Conservation (phyloP, 1,140 invertebrate genomes). For the Cherax destructor region DNA sequence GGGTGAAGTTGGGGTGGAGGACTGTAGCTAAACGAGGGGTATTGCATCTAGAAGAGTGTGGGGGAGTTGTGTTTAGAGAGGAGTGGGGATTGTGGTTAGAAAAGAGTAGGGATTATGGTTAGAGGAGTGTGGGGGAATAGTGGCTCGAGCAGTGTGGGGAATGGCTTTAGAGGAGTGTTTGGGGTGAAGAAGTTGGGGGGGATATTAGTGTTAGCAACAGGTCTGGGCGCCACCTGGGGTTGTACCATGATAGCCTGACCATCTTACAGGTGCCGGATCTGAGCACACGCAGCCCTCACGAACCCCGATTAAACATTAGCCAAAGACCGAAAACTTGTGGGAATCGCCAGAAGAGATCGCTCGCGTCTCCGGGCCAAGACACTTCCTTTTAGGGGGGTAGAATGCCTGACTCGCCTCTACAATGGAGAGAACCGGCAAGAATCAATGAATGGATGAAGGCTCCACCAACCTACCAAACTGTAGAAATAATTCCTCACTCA, state of each 20-base stretch:
- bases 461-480: neutral
- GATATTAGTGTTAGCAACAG: too few species aligned
- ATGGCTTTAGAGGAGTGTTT: too few species aligned
- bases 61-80: neutral
- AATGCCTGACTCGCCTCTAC: constrained; percentile 2
- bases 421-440: neutral
- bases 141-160: too few species aligned
- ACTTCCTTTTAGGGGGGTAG: neutral
- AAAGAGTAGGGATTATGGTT: too few species aligned
- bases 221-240: too few species aligned
- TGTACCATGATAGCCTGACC: too few species aligned
- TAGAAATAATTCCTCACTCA: neutral
- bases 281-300: neutral
- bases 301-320: neutral
- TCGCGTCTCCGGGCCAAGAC: neutral
- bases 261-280: neutral
- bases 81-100: neutral
- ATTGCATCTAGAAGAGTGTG: too few species aligned
- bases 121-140: too few species aligned
- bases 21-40: too few species aligned
- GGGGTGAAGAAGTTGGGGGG: too few species aligned
- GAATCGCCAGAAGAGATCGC: neutral
- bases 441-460: constrained; percentile 8
- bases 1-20: neutral
- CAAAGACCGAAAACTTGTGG: neutral